Conservation (phyloP, 37 sponge, comb jelly and placozoan genomes). For the Ianthella basta region DNA sequence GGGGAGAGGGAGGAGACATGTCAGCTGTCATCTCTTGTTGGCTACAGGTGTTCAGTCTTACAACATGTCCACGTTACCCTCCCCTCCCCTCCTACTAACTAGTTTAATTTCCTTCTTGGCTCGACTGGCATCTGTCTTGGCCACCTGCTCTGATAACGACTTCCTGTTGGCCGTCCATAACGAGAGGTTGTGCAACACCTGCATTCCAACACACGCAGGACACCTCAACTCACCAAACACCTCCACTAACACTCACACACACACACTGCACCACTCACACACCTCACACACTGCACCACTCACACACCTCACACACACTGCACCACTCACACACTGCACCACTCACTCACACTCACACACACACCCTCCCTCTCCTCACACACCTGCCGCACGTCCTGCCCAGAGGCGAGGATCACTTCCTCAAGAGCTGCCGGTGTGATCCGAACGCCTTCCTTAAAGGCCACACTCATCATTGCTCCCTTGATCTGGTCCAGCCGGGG, state of each 20-base stretch:
- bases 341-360: background rate
- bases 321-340: background rate
- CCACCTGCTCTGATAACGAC: slow-evolving; percentile 55
- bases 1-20: slow-evolving; percentile 84
- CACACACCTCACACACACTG: background rate
- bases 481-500: slow-evolving; percentile 91
- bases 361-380: background rate
- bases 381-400: slow-evolving; percentile 88
- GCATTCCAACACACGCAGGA: background rate
- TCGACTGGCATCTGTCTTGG: slow-evolving; percentile 57
- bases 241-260: background rate
- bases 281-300: background rate
- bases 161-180: slow-evolving; percentile 81
- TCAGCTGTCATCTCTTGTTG: too few species aligned
- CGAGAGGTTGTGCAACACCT: slow-evolving; percentile 87
- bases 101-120: background rate
- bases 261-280: background rate
- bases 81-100: too few species aligned
- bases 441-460: slow-evolving; percentile 87
- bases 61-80: too few species aligned
- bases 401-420: slow-evolving; percentile 81
- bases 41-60: too few species aligned
- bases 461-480: slow-evolving; percentile 92
- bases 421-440: slow-evolving; percentile 82
- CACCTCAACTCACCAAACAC: background rate